A percentile compares a stretch with the other conserved stretches of the same genome.
Conservation (phyloP, 2,888 invertebrate species). For the Pseudococcus jackbeardsleyi region DNA sequence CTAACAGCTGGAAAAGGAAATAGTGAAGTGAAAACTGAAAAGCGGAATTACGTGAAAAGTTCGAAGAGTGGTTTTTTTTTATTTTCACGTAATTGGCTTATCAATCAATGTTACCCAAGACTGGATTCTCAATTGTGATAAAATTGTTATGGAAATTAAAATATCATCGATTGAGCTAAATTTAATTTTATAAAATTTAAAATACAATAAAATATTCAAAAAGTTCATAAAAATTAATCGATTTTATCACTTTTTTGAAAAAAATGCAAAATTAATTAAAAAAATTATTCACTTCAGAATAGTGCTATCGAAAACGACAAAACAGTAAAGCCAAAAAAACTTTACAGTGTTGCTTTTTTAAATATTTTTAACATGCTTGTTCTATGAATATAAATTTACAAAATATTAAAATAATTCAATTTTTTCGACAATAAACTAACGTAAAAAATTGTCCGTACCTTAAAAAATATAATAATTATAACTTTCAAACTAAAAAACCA, state of each 20-base stretch:
- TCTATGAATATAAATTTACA: neutral
- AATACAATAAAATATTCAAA: neutral
- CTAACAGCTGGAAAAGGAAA: conserved; percentile 21
- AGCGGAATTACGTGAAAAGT: neutral
- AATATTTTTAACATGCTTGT: neutral
- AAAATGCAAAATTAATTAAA: neutral
- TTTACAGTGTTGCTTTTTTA: neutral
- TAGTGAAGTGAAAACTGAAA: neutral
- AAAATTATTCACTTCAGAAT: neutral
- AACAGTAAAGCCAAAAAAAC: neutral
- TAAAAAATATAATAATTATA: neutral
- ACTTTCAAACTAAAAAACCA: neutral
- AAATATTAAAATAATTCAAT: neutral
- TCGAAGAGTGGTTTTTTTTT: conserved; percentile 3
- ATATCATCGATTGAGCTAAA: neutral
- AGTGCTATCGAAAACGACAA: neutral
- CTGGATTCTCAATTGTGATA: neutral
- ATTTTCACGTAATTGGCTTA: conserved; percentile 44
- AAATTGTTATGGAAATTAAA: neutral
- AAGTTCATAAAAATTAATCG: neutral
- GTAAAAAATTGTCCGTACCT: neutral
- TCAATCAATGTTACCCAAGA: neutral
- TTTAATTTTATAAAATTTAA: neutral
- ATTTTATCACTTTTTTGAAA: neutral
- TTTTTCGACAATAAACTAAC: neutral